Conservation (phyloP, 2,113 vertebrate genomes). For the Danionella cerebrum region DNA sequence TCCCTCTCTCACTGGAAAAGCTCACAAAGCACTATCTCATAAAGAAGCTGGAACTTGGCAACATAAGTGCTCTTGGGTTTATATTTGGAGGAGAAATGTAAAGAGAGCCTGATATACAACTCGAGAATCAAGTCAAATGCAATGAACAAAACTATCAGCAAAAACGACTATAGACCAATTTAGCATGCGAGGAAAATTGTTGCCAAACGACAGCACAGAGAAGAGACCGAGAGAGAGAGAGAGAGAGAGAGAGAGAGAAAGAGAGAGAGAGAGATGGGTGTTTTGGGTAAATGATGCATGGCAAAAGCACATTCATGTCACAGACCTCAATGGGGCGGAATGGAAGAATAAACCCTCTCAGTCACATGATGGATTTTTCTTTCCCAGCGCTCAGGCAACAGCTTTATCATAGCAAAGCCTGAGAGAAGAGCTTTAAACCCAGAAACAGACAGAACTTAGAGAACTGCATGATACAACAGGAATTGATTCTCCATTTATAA, state of each 20-base stretch:
- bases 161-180: neutral
- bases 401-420: constrained; percentile 59
- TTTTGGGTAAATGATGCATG: constrained; percentile 57
- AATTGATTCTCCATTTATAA: too few relatives aligned
- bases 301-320: constrained; percentile 48
- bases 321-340: constrained; percentile 51
- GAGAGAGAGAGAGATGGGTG: constrained; percentile 45
- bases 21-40: constrained; percentile 48
- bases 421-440: constrained; percentile 43
- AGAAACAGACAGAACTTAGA: neutral
- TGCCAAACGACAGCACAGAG: neutral
- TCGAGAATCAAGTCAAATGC: neutral
- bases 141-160: neutral
- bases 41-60: constrained; percentile 44
- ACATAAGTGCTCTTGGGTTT: neutral
- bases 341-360: constrained; percentile 46
- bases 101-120: neutral
- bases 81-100: neutral
- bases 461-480: neutral
- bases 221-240: neutral
- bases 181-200: neutral
- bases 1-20: constrained; percentile 4
- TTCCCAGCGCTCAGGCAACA: constrained; percentile 54
- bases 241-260: neutral
- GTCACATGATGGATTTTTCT: constrained; percentile 56